phyloP scores from a whole-genome alignment of 2,888 invertebrate species.

The Celastrina argiolus region DNA sequence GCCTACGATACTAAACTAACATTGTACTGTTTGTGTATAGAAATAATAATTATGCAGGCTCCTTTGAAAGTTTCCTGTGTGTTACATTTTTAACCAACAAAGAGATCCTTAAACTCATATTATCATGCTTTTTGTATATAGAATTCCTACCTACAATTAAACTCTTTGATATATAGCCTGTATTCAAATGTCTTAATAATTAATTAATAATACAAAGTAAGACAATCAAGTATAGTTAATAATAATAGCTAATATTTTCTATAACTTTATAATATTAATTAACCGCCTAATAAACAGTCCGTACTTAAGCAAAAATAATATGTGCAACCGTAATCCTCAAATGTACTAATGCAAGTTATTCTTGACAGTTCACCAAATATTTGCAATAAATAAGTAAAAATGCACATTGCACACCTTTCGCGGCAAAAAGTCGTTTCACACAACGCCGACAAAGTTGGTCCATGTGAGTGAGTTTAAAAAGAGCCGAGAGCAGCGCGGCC shows the following conservation, averaged over 20 bases:
- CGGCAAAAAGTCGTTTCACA: slow-evolving; percentile 36
- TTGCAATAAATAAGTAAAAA: background rate
- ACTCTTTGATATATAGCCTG: too few species aligned
- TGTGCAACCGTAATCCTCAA: background rate
- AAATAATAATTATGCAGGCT: slow-evolving; percentile 15
- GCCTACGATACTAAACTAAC: slow-evolving; percentile 35
- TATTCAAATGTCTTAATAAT: too few species aligned
- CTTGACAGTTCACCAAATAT: background rate
- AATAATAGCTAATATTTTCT: too few species aligned
- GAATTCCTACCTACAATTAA: too few species aligned
- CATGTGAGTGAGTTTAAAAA: slow-evolving; percentile 56
- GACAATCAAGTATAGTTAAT: too few species aligned
- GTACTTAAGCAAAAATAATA: background rate
- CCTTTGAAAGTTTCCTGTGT: slow-evolving; percentile 24
- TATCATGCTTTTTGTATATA: background rate
- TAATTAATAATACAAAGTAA: too few species aligned
- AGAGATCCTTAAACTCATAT: background rate
- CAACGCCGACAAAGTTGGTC: slow-evolving; percentile 43
- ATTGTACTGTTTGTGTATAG: slow-evolving; percentile 26
- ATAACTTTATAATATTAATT: background rate
- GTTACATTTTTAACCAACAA: slow-evolving; percentile 16
- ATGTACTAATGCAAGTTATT: background rate
- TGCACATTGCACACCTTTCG: slow-evolving; percentile 18
- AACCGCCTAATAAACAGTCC: background rate
- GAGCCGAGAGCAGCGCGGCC: slow-evolving; percentile 39